Evolutionary conservation across 2,797 vertebrate species (phyloP).

Genomic region (Cirrhinus molitorella): DNA sequence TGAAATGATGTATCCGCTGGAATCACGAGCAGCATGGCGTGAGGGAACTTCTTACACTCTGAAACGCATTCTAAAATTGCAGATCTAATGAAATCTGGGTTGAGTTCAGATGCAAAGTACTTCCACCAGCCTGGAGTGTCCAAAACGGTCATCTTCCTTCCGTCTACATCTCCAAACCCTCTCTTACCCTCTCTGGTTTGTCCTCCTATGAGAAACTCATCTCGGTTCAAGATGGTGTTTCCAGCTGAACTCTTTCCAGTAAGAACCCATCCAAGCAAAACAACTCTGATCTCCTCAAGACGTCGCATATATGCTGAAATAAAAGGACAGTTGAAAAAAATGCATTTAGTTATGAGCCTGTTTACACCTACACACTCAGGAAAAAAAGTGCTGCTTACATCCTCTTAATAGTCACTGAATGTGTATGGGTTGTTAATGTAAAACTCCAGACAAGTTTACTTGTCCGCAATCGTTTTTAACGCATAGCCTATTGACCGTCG

Average conservation of each 20-base stretch:
- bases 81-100: neutral
- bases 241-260: constrained; percentile 27
- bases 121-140: constrained; percentile 23
- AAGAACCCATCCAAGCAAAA: constrained; percentile 21
- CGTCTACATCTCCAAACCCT: neutral
- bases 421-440: too few relatives aligned
- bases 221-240: constrained; percentile 8
- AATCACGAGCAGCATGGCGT: constrained; percentile 13
- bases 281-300: constrained; percentile 17
- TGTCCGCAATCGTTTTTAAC: too few relatives aligned
- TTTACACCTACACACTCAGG: too few relatives aligned
- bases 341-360: too few relatives aligned
- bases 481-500: too few relatives aligned
- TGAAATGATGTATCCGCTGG: constrained; percentile 15
- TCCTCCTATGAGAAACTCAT: neutral
- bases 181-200: neutral
- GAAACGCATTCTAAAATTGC: neutral
- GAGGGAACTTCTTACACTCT: neutral
- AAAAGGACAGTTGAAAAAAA: neutral
- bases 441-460: too few relatives aligned
- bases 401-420: too few relatives aligned
- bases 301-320: neutral
- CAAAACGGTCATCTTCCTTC: neutral
- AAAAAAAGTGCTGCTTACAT: too few relatives aligned
- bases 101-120: neutral